Conservation (phyloP, 2,797 vertebrate species). For the Alcedo quadribrachys region DNA sequence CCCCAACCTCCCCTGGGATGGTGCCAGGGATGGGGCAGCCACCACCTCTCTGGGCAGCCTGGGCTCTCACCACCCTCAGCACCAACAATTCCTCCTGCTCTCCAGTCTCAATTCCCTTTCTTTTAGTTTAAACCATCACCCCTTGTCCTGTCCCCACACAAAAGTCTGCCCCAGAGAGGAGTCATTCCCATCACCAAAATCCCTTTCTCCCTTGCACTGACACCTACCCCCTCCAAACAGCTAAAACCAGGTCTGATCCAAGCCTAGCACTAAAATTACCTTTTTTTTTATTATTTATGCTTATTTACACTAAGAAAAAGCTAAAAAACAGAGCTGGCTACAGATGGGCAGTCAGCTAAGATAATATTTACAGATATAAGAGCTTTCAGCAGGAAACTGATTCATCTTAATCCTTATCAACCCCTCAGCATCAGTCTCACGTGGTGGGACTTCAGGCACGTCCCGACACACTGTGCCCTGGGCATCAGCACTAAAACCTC, state of each 20-base stretch:
- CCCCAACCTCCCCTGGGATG: not conserved
- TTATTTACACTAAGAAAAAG: not conserved
- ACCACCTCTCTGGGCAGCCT: not conserved
- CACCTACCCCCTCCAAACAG: not conserved
- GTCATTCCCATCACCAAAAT: not conserved
- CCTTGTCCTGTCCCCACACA: not conserved
- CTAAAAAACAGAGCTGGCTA: rapidly evolving
- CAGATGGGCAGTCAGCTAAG: conserved; percentile 1
- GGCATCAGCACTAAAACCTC: not conserved
- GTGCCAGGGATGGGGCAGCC: not conserved
- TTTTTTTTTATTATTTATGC: not conserved
- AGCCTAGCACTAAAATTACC: not conserved
- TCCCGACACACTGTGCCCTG: not conserved
- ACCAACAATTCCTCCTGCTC: not conserved
- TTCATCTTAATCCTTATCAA: not conserved
- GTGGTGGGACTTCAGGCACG: not conserved
- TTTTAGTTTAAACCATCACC: not conserved
- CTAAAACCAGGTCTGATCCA: not conserved
- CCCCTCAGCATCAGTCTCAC: not conserved
- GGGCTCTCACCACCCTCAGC: not conserved
- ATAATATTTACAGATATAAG: not conserved
- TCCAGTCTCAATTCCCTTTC: too few relatives aligned
- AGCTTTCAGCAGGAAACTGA: not conserved
- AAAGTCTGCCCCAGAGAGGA: not conserved
- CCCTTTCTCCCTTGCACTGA: rapidly evolving